A percentile compares a stretch with the other conserved stretches of the same genome.
These are phyloP conservation scores for Monomorium pharaonis DNA, from an alignment of 1,140 invertebrate species.

Conservation along the genomic window DNA sequence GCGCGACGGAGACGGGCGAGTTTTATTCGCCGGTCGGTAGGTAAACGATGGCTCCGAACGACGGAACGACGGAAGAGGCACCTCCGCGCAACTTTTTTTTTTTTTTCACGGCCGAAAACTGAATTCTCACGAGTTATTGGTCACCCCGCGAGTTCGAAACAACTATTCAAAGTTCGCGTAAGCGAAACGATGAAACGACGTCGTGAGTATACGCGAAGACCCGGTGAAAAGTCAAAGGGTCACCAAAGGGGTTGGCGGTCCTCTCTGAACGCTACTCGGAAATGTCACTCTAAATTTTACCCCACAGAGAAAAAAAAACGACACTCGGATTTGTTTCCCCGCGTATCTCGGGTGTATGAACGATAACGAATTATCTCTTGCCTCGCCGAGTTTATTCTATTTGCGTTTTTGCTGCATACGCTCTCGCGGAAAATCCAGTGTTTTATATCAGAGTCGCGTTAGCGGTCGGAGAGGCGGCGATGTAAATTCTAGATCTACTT, in stretches of 20 bases:
- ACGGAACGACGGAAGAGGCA: conserved; percentile 34
- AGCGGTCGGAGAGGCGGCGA: not conserved
- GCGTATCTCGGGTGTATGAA: not conserved
- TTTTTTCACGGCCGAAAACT: conserved; percentile 27
- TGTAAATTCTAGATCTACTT: conserved; percentile 40
- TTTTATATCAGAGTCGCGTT: conserved; percentile 16
- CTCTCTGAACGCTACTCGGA: not conserved
- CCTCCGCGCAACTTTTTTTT: conserved; percentile 3
- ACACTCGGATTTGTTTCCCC: not conserved
- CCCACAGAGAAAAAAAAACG: not conserved
- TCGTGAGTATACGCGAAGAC: not conserved
- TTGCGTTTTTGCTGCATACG: not conserved
- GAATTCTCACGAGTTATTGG: not conserved
- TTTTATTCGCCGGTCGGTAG: conserved; percentile 48
- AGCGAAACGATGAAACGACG: not conserved
- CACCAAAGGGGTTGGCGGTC: not conserved
- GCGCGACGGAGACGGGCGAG: conserved; percentile 26
- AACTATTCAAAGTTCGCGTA: not conserved
- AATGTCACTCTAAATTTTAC: not conserved
- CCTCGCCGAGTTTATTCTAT: not conserved
- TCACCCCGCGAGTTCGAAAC: not conserved
- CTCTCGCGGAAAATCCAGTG: not conserved
- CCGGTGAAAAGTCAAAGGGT: not conserved
- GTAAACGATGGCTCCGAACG: conserved; percentile 46
- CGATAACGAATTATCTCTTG: not conserved